Evolutionary conservation across 2,888 invertebrate genomes (phyloP), one percentile per base, ranked within the genome.

Genomic region (Amphipyra tragopoginis): DNA sequence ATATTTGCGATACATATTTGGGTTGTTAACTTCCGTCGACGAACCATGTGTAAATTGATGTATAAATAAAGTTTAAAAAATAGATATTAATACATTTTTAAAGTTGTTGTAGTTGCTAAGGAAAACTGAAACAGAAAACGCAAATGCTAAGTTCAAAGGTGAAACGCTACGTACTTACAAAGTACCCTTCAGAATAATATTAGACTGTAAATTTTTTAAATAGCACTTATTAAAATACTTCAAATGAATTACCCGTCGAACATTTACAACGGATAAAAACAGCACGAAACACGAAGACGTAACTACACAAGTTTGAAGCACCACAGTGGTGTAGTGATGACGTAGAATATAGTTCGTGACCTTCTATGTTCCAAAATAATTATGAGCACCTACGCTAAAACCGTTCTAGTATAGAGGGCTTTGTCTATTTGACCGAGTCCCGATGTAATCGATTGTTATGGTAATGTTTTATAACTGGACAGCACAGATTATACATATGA

Each of bases 361-460:
- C 78, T 80, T 78, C 64, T 40, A 33, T 36, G 52, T 65, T 61
- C 56, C 48, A 65, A 76, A 77, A 72, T 78, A 83, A 83, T 81
- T 74, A 77, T 65, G 57, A 63, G 70, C 75, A 65, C 79, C 72
- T 68, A 78, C 77, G 68, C 72, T 49, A 66, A 61, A 70, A 54
- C 63, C 57, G 51, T 63, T 57, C 59, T 49, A 40, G 63, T 56
- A 75, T 75, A 70, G 67, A 49, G 69, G 71, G 66, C 73, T 65
- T 58, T 49, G 65, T 70, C 61, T 65, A 65, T 74, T 72, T 66
- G 47, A 65, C 50, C 51, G 57, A 68, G 34, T 64, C 58, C 34
- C 50, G 55, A 60, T 52, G 47, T 52, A 65, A 60, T 50, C 58
- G 56, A 64, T 60, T 53, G 39, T 65, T 65, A 40, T 21, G 44